These are phyloP conservation scores for Philhelius pedissequus DNA, from an alignment of 2,888 invertebrate species.

Conservation along the genomic window DNA sequence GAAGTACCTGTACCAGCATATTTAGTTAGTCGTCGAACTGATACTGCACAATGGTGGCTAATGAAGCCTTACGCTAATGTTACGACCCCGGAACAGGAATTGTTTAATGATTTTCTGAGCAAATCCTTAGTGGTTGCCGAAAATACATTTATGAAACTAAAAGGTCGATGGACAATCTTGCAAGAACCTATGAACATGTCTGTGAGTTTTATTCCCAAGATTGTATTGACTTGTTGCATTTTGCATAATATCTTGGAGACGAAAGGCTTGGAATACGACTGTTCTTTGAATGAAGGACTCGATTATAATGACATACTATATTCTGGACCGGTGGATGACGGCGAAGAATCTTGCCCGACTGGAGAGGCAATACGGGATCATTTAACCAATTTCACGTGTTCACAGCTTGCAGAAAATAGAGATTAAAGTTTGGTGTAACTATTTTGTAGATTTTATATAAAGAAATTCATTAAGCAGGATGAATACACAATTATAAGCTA, in stretches of 20 bases:
- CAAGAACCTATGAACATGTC: conserved; percentile 68
- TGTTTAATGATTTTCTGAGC: conserved; percentile 69
- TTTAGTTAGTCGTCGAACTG: conserved; percentile 69
- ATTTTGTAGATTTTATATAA: too few species aligned
- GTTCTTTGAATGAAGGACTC: background rate
- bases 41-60: conserved; percentile 69
- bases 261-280: background rate
- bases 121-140: conserved; percentile 38
- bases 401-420: background rate
- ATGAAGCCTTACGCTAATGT: conserved; percentile 62
- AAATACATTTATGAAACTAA: conserved; percentile 72
- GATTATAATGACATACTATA: background rate
- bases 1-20: conserved; percentile 57
- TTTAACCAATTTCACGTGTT: background rate
- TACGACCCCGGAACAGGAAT: conserved; percentile 62
- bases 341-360: background rate
- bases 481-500: too few species aligned
- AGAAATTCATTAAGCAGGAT: too few species aligned
- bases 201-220: conserved; percentile 65
- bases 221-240: conserved; percentile 69
- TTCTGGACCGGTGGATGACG: background rate
- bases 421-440: too few species aligned
- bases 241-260: conserved; percentile 34
- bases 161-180: conserved; percentile 70
- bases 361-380: background rate